Conservation (phyloP, 2,888 invertebrate species). For the Loripinus fragilis region DNA sequence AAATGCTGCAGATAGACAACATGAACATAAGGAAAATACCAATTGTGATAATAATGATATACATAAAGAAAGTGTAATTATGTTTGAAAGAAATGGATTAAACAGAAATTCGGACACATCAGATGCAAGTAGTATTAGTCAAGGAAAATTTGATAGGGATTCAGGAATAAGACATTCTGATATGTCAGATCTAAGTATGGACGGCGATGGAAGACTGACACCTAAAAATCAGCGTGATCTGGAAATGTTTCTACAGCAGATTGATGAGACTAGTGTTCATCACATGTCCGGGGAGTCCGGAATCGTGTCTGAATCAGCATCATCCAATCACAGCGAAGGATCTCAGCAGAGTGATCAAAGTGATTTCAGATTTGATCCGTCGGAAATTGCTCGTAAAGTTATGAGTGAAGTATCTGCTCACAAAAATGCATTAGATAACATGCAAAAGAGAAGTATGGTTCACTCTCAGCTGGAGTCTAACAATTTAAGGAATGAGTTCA, state of each 20-base stretch:
- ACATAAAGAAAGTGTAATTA: slow-evolving; percentile 53
- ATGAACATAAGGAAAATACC: background rate
- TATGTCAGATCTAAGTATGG: slow-evolving; percentile 57
- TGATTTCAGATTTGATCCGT: slow-evolving; percentile 62
- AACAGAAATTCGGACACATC: slow-evolving; percentile 61
- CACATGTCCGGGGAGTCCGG: slow-evolving; percentile 64
- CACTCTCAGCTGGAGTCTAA: slow-evolving; percentile 64
- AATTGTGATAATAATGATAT: slow-evolving; percentile 7
- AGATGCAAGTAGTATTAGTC: slow-evolving; percentile 53
- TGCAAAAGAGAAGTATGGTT: slow-evolving; percentile 72
- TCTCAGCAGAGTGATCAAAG: slow-evolving; percentile 65
- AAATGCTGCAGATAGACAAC: background rate
- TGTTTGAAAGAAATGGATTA: slow-evolving; percentile 52
- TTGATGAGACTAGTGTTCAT: slow-evolving; percentile 34
- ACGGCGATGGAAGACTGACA: slow-evolving; percentile 50
- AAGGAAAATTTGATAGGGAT: slow-evolving; percentile 55
- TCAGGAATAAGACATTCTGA: slow-evolving; percentile 54
- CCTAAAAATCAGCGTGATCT: slow-evolving; percentile 50
- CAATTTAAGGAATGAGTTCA: slow-evolving; percentile 53
- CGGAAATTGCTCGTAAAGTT: slow-evolving; percentile 75
- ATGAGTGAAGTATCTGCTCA: slow-evolving; percentile 75
- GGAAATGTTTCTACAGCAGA: slow-evolving; percentile 45
- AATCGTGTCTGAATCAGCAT: slow-evolving; percentile 67
- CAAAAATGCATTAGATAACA: slow-evolving; percentile 71
- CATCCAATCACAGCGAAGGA: slow-evolving; percentile 68